Base-by-base conservation (phyloP, 2,797 vertebrate species). In the Sebastes baramenuke region DNA sequence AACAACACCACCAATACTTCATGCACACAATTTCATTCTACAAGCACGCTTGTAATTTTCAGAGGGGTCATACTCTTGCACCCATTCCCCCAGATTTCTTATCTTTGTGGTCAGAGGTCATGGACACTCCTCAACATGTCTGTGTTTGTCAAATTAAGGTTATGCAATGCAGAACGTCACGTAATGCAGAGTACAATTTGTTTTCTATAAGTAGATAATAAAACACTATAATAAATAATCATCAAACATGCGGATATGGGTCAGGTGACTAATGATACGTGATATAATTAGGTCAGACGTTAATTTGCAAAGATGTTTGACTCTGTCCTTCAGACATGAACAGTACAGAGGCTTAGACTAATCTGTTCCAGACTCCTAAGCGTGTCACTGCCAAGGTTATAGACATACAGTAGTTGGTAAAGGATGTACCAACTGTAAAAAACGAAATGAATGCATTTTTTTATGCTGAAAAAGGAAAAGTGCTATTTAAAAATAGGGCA, bases 311-410 rank as follows among this genome's bases (percentile, higher is more conserved):
- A 86, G 74, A 62, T 82, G 59, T 90, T 88, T 84, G 75, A 84
- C 70, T 73, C 71, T 80, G 67, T 82, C 80, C 75, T 77, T 67
- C 66, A 78, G 82, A 75, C 60, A 66, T 0, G 58, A 65, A 29
- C 46, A 16, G 36, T 29, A 64, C 67, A 72, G 27, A 75, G 49
- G 77, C 80, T 87, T 87, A 88, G 27, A 70, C 25, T 92, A 87
- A 92, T 87, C 87, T 83, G 71, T 72, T 67, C 70, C 71, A 84
- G 68, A 72, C 42, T 18, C 79, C 52, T 78, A 86, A 88, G 67
- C 55, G 52, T 49, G 77, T 79, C 68, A 30, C 70, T 25, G 25
- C 61, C 59, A 58, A 66, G 55, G 46, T 55, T 79, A 49, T 12
- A 68, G 66, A 58, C 18, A 24, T 14, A 38, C 36, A 38, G 36